A percentile compares a stretch with the other conserved stretches of the same genome.
phyloP scores from a whole-genome alignment of 2,888 invertebrate genomes.

The Athalia rosae region DNA sequence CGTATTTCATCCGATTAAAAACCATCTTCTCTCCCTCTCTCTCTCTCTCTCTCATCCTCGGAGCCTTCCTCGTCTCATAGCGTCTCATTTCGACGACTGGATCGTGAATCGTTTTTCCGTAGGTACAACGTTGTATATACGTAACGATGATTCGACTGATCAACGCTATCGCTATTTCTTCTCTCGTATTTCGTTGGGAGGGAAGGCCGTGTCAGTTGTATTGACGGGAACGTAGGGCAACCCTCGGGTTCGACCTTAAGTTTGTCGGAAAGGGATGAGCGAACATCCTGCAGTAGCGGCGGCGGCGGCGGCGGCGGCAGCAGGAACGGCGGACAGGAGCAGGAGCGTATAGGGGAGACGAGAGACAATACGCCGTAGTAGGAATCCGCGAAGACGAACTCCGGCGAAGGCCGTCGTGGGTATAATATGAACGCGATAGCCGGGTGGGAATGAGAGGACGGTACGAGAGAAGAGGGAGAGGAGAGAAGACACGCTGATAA shows the following conservation, averaged over 20 bases:
- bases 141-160: no score
- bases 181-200: no score
- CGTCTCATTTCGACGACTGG: no score
- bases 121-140: no score
- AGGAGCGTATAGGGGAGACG: conserved; percentile 28
- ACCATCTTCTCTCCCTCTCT: no score
- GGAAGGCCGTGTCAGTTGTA: neutral
- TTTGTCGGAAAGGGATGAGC: neutral
- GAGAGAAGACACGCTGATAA: conserved; percentile 32
- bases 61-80: no score
- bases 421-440: conserved; percentile 17
- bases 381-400: neutral
- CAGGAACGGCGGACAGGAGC: conserved; percentile 6
- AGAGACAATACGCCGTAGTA: conserved; percentile 14
- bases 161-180: no score
- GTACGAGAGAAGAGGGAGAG: neutral
- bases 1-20: no score
- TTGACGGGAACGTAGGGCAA: conserved; percentile 8
- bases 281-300: no score
- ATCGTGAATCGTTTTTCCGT: no score
- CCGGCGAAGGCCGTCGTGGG: neutral
- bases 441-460: neutral
- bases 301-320: no score
- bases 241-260: neutral
- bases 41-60: no score